Conservation (phyloP, 2,888 invertebrate species). For the Pteria penguin region DNA sequence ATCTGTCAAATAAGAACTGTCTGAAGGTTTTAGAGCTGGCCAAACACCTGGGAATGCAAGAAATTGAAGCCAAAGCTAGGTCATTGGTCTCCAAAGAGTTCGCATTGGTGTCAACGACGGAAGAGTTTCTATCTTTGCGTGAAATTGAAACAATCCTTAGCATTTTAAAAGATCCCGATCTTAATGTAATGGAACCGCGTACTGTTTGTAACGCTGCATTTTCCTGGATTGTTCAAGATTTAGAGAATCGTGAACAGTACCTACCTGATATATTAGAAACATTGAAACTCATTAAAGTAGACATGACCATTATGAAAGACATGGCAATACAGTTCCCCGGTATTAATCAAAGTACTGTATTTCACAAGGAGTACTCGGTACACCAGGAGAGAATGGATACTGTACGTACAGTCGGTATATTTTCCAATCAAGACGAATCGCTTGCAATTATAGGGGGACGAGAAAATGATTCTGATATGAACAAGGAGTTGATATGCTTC, state of each 20-base stretch:
- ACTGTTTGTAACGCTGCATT: constrained; percentile 24
- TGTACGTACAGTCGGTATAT: neutral
- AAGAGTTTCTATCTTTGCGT: constrained; percentile 10
- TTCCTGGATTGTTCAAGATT: constrained; percentile 30
- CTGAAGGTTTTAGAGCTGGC: constrained; percentile 91
- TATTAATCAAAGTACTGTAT: neutral
- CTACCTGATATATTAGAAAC: constrained; percentile 3
- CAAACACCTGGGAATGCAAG: constrained; percentile 86
- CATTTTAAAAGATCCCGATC: constrained; percentile 18
- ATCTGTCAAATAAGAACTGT: constrained; percentile 88
- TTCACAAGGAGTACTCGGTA: too few species aligned
- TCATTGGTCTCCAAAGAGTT: constrained; percentile 84
- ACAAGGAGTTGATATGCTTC: constrained; percentile 51
- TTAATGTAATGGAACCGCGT: constrained; percentile 19
- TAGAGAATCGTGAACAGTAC: constrained; percentile 21
- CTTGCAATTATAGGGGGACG: constrained; percentile 51
- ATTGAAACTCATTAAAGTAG: neutral
- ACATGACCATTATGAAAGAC: neutral
- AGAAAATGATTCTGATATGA: constrained; percentile 48
- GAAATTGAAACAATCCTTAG: neutral
- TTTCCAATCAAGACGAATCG: constrained; percentile 42
- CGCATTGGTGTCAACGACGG: constrained; percentile 19
- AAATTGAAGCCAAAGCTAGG: constrained; percentile 86
- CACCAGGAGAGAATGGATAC: neutral
- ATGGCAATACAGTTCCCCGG: neutral